Evolutionary conservation across 2,888 invertebrate genomes (phyloP).

Genomic region (Rhamnusium bicolor): DNA sequence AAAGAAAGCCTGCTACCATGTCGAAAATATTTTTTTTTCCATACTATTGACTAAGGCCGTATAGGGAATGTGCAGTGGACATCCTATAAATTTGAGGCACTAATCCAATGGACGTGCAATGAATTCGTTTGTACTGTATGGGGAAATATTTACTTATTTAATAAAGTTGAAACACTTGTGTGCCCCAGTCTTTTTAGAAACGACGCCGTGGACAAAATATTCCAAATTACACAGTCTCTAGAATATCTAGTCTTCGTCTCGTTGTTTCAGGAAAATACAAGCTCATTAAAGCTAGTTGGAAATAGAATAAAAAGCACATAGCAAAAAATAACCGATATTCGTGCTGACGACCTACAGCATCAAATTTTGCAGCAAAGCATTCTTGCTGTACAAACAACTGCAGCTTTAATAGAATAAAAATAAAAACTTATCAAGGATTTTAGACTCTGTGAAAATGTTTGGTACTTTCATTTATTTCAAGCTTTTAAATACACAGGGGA

Average conservation of each 20-base stretch:
- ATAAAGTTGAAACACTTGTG: too few relatives aligned
- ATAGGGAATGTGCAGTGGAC: too few relatives aligned
- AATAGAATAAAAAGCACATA: conserved; percentile 8
- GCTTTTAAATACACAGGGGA: neutral
- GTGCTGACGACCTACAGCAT: neutral
- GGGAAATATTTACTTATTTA: too few relatives aligned
- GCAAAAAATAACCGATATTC: neutral
- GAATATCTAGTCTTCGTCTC: neutral
- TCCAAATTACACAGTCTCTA: neutral
- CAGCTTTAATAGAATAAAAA: neutral
- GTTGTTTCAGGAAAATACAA: conserved; percentile 13
- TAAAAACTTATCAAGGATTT: neutral
- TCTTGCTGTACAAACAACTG: neutral
- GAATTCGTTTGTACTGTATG: too few relatives aligned
- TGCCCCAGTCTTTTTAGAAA: neutral
- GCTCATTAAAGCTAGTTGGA: conserved; percentile 31
- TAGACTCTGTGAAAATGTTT: neutral
- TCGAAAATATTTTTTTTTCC: too few relatives aligned
- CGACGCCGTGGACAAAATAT: neutral
- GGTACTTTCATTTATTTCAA: neutral
- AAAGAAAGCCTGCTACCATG: too few relatives aligned
- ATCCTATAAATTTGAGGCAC: too few relatives aligned
- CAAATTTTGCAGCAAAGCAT: conserved; percentile 9
- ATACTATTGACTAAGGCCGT: too few relatives aligned
- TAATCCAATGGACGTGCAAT: too few relatives aligned